A percentile compares a stretch with the other conserved stretches of the same genome.
phyloP scores from a whole-genome alignment of 2,888 invertebrate species.

The Nymphalis c-album region DNA sequence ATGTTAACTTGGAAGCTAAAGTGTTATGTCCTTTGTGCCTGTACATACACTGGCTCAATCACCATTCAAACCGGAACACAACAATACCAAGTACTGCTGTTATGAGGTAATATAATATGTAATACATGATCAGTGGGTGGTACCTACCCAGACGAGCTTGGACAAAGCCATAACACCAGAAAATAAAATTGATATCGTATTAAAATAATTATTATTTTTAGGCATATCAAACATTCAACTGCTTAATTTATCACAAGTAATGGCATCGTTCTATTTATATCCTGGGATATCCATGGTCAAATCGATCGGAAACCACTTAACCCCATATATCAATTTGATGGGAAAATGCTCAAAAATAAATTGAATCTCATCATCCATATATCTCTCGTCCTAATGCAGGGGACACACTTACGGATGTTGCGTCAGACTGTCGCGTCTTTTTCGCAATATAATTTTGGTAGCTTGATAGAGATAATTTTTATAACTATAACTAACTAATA shows the following conservation, averaged over 20 bases:
- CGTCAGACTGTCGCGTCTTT: constrained; percentile 10
- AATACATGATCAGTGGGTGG: too few relatives aligned
- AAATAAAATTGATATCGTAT: neutral
- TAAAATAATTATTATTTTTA: neutral
- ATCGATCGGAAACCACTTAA: constrained; percentile 34
- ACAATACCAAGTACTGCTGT: too few relatives aligned
- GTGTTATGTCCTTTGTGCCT: too few relatives aligned
- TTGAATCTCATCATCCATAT: constrained; percentile 40
- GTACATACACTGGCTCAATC: too few relatives aligned
- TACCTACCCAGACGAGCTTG: too few relatives aligned
- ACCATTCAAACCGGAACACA: too few relatives aligned
- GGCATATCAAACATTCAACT: neutral
- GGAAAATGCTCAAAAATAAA: constrained; percentile 42
- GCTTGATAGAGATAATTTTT: neutral
- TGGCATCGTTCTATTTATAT: constrained; percentile 11
- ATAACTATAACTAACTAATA: too few relatives aligned
- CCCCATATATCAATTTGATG: constrained; percentile 41
- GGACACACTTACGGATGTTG: constrained; percentile 1
- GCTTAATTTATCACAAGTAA: constrained; percentile 16
- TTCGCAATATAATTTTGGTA: neutral
- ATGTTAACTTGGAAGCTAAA: too few relatives aligned
- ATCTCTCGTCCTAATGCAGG: constrained; percentile 37
- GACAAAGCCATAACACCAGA: too few relatives aligned
- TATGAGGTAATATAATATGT: too few relatives aligned
- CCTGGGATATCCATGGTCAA: constrained; percentile 28